phyloP scores from a whole-genome alignment of 2,113 vertebrate genomes.

The Chamaea fasciata region DNA sequence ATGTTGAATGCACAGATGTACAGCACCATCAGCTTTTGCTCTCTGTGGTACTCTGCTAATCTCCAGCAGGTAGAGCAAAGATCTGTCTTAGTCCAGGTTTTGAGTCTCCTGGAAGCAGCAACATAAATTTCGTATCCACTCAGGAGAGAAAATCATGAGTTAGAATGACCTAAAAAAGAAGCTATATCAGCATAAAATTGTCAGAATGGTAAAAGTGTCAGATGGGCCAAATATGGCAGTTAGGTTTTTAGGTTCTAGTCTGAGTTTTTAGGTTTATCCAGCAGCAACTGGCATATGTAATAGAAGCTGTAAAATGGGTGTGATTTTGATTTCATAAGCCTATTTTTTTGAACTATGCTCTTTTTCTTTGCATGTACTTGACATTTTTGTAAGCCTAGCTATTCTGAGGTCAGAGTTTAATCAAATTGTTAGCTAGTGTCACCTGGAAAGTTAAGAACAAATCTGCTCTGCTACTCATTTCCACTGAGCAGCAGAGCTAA shows the following conservation, averaged over 20 bases:
- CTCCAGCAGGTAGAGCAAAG: constrained; percentile 70
- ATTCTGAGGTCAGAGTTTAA: background rate
- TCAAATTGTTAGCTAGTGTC: background rate
- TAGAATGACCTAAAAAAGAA: constrained; percentile 32
- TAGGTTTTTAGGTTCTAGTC: background rate
- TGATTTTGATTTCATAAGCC: background rate
- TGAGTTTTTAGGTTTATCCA: background rate
- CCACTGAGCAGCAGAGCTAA: background rate
- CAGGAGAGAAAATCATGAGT: constrained; percentile 1
- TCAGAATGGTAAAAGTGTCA: constrained; percentile 32
- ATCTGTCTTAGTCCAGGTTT: constrained; percentile 68
- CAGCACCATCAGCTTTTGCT: constrained; percentile 59
- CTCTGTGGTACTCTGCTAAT: constrained; percentile 61
- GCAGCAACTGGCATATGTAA: background rate
- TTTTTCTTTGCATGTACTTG: background rate
- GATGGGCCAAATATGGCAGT: background rate
- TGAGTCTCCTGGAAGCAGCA: constrained; percentile 66
- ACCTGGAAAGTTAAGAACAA: background rate
- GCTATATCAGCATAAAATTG: constrained; percentile 40
- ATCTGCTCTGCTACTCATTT: background rate
- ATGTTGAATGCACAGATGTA: constrained; percentile 77
- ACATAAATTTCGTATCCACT: constrained; percentile 66
- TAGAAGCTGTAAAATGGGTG: background rate
- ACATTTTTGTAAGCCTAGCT: background rate
- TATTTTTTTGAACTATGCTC: background rate